Percentiles rank a stretch among this genome's conserved stretches.
Conservation (phyloP, 2,113 vertebrate species). For the Cyanoderma ruficeps region DNA sequence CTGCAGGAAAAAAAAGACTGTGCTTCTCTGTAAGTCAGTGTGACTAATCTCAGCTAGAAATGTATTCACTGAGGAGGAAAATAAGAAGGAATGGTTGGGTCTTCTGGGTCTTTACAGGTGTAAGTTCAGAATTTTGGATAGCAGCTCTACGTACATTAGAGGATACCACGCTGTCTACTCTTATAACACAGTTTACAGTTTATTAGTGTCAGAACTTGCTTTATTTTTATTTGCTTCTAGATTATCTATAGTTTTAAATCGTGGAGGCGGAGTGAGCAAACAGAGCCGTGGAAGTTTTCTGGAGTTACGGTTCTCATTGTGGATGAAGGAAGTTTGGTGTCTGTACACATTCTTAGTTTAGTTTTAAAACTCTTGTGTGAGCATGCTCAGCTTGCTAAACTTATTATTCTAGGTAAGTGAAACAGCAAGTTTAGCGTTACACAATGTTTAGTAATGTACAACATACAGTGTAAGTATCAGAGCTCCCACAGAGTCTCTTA, state of each 20-base stretch:
- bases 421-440: neutral
- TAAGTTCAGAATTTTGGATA: neutral
- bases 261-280: constrained; percentile 21
- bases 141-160: neutral
- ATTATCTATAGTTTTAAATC: constrained; percentile 74
- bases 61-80: neutral
- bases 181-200: neutral
- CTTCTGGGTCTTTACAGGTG: neutral
- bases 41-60: neutral
- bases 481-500: neutral
- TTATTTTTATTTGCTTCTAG: constrained; percentile 58
- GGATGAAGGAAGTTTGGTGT: constrained; percentile 88
- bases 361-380: constrained; percentile 76
- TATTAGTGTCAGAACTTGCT: neutral
- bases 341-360: constrained; percentile 74
- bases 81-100: neutral
- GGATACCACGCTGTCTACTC: neutral
- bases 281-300: constrained; percentile 77
- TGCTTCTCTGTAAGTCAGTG: neutral
- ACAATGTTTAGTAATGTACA: neutral
- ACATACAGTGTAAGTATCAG: neutral
- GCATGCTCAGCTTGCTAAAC: constrained; percentile 78
- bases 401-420: constrained; percentile 83
- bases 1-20: neutral
- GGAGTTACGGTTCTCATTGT: constrained; percentile 79